Conservation (phyloP, 1,140 invertebrate genomes). For the Chironomus striatipennis region DNA sequence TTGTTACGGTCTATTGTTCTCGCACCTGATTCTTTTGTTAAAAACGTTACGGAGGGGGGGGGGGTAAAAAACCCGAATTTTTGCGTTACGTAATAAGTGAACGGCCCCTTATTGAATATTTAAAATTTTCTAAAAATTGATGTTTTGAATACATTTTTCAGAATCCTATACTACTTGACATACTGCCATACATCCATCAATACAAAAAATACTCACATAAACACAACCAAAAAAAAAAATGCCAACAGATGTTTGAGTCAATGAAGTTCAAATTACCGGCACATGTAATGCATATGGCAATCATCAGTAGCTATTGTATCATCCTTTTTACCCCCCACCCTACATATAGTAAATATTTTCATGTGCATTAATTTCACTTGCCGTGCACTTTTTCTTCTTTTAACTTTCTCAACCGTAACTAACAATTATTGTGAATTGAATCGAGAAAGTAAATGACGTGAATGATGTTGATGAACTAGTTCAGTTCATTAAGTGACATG, state of each 20-base stretch:
- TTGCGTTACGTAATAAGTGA: too few species aligned
- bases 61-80: too few species aligned
- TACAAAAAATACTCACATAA: too few species aligned
- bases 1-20: too few species aligned
- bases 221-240: background rate
- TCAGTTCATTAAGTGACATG: background rate
- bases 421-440: background rate
- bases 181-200: too few species aligned
- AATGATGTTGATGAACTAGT: too few species aligned
- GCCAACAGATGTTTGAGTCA: background rate
- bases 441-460: background rate
- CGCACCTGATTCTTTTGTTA: too few species aligned
- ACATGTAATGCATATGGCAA: background rate
- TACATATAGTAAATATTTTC: background rate
- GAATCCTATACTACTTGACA: too few species aligned
- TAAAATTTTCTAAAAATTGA: too few species aligned
- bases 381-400: background rate
- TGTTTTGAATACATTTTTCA: too few species aligned
- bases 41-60: too few species aligned
- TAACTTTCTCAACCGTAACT: background rate
- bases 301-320: background rate
- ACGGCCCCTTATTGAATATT: too few species aligned
- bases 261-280: slow-evolving; percentile 12
- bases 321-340: background rate
- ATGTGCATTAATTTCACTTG: background rate